Percentiles rank a stretch among this genome's conserved stretches.
Conservation (phyloP, 2,888 invertebrate species). For the Micoletzkya japonica region DNA sequence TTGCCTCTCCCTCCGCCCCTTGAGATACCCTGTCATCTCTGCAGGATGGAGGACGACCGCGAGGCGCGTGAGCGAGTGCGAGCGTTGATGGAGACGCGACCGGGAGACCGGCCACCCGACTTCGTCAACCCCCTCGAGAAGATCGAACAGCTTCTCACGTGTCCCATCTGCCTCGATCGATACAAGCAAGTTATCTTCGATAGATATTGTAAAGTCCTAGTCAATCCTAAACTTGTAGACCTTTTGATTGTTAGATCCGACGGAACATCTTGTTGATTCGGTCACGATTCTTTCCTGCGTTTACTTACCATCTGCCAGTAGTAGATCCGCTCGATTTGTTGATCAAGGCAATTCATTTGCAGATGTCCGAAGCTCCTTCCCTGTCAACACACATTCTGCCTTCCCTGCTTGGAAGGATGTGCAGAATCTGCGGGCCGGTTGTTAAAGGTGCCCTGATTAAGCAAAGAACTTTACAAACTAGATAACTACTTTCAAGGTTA, state of each 20-base stretch:
- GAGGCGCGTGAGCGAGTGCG: slow-evolving; percentile 37
- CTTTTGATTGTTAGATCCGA: too few species aligned
- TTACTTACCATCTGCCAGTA: background rate
- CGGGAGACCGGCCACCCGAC: slow-evolving; percentile 48
- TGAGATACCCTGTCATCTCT: too few species aligned
- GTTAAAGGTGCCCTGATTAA: slow-evolving; percentile 7
- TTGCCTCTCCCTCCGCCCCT: too few species aligned
- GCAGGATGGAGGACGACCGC: slow-evolving; percentile 24
- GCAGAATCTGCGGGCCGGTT: slow-evolving; percentile 41
- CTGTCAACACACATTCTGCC: slow-evolving; percentile 97
- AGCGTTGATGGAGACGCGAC: slow-evolving; percentile 45
- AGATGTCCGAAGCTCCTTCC: slow-evolving; percentile 81
- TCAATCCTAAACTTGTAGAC: too few species aligned
- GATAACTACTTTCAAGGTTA: slow-evolving; percentile 14
- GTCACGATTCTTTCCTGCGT: too few species aligned
- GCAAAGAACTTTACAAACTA: slow-evolving; percentile 93
- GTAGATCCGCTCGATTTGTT: too few species aligned
- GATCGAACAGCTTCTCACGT: slow-evolving; percentile 88
- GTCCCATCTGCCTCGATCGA: slow-evolving; percentile 96
- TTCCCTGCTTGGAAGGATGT: slow-evolving; percentile 86
- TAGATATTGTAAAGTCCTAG: background rate
- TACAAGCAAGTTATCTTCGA: slow-evolving; percentile 68
- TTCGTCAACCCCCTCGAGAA: slow-evolving; percentile 64
- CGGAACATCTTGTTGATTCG: too few species aligned
- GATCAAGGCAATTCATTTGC: too few species aligned